These are phyloP conservation scores for Ophion ellenae DNA, from an alignment of 2,888 invertebrate genomes.

Conservation along the genomic window DNA sequence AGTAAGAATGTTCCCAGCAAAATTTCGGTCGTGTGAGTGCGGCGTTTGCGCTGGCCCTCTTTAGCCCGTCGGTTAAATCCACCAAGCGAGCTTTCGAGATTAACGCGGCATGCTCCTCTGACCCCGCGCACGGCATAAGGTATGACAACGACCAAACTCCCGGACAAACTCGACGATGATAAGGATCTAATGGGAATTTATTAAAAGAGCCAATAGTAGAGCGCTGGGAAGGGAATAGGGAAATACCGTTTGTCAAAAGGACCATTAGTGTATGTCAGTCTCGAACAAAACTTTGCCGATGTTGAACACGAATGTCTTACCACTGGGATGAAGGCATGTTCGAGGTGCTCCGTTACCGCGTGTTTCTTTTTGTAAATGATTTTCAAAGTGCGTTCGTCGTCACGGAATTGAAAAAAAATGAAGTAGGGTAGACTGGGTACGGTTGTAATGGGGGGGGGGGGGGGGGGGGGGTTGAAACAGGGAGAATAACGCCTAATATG, in stretches of 20 bases:
- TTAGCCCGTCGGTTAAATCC: constrained; percentile 22
- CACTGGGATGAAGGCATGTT: not conserved
- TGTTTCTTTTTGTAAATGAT: not conserved
- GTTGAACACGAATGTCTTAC: not conserved
- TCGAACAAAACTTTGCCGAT: not conserved
- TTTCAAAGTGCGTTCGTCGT: not conserved
- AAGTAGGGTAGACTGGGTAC: too few relatives aligned
- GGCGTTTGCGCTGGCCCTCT: constrained; percentile 16
- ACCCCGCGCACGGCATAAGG: not conserved
- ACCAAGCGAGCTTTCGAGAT: constrained; percentile 26
- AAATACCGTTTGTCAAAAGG: not conserved
- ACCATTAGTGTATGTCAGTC: not conserved
- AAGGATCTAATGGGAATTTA: constrained; percentile 41
- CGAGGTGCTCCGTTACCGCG: not conserved
- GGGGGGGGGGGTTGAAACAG: too few relatives aligned
- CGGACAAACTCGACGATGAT: constrained; percentile 41
- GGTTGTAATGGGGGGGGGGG: too few relatives aligned
- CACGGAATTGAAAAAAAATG: not conserved
- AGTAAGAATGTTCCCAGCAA: not conserved
- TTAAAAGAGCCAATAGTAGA: constrained; percentile 23
- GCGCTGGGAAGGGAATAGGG: not conserved
- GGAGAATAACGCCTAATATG: too few relatives aligned
- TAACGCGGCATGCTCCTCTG: constrained; percentile 16
- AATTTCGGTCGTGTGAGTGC: constrained; percentile 18
- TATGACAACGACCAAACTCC: constrained; percentile 21